A percentile compares a stretch with the other conserved stretches of the same genome.
Evolutionary conservation across 2,113 vertebrate species (phyloP).

Genomic region (Mellivora capensis): DNA sequence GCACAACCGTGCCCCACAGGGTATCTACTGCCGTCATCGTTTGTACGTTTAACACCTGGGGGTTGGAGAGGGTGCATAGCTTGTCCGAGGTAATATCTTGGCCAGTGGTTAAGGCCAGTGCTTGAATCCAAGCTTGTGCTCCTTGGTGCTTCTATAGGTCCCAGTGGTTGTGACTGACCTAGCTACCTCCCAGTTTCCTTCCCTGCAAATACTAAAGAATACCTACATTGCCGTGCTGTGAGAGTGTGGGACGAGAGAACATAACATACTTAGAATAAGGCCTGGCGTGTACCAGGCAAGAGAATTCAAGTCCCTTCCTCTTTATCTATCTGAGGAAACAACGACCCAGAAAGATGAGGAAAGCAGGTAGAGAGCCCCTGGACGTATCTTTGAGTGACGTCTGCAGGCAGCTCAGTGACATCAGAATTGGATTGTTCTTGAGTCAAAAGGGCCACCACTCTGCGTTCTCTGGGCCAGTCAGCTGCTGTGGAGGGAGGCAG

Average conservation of each 20-base stretch:
- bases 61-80: not conserved
- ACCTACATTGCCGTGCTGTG: not conserved
- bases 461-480: not conserved
- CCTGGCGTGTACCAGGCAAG: not conserved
- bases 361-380: not conserved
- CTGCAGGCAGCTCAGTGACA: conserved; percentile 1
- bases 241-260: not conserved
- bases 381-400: not conserved
- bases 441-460: not conserved
- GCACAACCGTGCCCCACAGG: not conserved
- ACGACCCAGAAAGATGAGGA: not conserved
- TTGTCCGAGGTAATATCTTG: not conserved
- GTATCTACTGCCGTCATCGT: not conserved
- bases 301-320: not conserved
- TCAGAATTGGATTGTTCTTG: not conserved
- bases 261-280: not conserved
- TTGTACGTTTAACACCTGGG: not conserved
- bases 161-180: not conserved
- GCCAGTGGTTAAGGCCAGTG: not conserved
- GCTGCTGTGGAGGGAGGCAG: not conserved
- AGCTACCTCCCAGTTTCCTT: not conserved
- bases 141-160: not conserved
- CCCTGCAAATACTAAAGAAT: not conserved
- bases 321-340: not conserved
- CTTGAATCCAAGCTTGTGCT: not conserved